Evolutionary conservation across 2,888 invertebrate genomes (phyloP).

Genomic region (Athalia cordata): DNA sequence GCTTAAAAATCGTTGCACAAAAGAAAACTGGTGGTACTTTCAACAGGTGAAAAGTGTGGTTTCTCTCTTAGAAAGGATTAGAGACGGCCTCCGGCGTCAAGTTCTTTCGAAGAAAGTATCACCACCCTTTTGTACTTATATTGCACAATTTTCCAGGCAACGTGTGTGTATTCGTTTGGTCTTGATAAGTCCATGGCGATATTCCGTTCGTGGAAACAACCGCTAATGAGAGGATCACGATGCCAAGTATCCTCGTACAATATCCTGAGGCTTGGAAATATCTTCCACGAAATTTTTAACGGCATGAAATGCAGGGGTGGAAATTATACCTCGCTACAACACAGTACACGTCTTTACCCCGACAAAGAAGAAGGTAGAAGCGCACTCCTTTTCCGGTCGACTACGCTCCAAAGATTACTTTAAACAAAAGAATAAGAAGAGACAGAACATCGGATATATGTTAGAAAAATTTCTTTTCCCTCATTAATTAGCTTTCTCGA

Average conservation of each 20-base stretch:
- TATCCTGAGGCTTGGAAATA: too few species aligned
- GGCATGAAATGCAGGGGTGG: too few species aligned
- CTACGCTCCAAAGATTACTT: too few species aligned
- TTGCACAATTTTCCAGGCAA: neutral
- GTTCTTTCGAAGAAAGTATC: slow-evolving; percentile 21
- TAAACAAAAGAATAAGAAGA: too few species aligned
- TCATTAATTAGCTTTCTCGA: too few species aligned
- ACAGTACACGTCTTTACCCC: too few species aligned
- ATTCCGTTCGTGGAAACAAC: slow-evolving; percentile 42
- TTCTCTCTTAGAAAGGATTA: slow-evolving; percentile 46
- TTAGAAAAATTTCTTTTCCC: too few species aligned
- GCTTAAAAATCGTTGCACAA: neutral
- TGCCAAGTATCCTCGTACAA: neutral
- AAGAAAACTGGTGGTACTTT: slow-evolving; percentile 54
- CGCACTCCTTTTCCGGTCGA: too few species aligned
- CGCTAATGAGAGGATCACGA: slow-evolving; percentile 37
- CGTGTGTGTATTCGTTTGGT: slow-evolving; percentile 10
- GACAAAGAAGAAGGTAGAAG: too few species aligned
- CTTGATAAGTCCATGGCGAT: slow-evolving; percentile 41
- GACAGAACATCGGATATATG: too few species aligned
- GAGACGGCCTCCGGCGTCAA: slow-evolving; percentile 7
- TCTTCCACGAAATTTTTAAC: too few species aligned
- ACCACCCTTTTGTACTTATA: neutral
- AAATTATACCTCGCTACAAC: too few species aligned
- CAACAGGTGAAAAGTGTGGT: slow-evolving; percentile 63